A percentile compares a stretch with the other conserved stretches of the same genome.
Conservation (phyloP, 2,888 invertebrate genomes). For the Clitarchus hookeri region DNA sequence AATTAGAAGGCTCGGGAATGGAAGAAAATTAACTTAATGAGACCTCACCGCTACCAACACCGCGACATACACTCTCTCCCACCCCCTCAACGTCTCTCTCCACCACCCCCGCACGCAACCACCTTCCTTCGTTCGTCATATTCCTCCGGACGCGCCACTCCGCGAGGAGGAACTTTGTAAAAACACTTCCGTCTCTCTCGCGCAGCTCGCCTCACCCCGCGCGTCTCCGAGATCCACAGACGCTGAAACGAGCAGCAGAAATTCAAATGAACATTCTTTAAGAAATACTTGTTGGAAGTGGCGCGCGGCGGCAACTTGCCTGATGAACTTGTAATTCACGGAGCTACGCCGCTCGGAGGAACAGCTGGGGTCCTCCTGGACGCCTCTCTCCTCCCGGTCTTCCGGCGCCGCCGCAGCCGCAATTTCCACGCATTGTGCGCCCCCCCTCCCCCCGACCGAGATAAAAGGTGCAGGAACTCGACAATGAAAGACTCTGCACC, state of each 20-base stretch:
- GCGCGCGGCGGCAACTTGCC: not conserved
- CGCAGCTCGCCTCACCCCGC: not conserved
- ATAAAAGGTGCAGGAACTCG: too few species aligned
- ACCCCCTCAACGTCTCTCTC: not conserved
- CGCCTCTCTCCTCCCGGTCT: too few species aligned
- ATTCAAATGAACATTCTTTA: slow-evolving; percentile 4
- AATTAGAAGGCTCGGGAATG: slow-evolving; percentile 51
- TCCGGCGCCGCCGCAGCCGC: not conserved
- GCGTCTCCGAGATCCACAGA: not conserved
- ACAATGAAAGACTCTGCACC: too few species aligned
- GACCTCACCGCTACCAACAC: slow-evolving; percentile 38
- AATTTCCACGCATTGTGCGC: too few species aligned
- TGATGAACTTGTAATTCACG: slow-evolving; percentile 14
- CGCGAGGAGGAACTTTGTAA: slow-evolving; percentile 14
- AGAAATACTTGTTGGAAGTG: not conserved
- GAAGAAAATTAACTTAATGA: slow-evolving; percentile 52
- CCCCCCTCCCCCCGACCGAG: too few species aligned
- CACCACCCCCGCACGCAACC: not conserved
- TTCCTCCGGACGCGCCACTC: not conserved
- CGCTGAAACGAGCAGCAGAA: not conserved
- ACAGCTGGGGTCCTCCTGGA: not conserved
- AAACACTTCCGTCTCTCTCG: not conserved
- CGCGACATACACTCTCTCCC: not conserved
- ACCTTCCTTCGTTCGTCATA: not conserved
- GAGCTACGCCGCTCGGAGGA: not conserved